Evolutionary conservation across 1,140 invertebrate genomes (phyloP).

Genomic region (Heterodera schachtii): DNA sequence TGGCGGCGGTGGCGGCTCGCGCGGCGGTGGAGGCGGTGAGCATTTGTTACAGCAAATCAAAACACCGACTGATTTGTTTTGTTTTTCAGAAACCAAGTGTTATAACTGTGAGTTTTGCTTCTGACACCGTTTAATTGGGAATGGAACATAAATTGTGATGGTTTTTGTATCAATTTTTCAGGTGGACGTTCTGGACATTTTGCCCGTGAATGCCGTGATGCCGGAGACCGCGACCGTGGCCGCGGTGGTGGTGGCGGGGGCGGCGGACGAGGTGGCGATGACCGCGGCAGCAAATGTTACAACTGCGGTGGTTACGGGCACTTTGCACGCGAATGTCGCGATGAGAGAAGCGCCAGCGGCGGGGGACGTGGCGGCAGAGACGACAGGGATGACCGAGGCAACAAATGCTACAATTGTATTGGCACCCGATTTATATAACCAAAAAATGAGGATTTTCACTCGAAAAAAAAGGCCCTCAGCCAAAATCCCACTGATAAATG

Average conservation of each 20-base stretch:
- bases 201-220: conserved; percentile 13
- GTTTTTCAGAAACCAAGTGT: conserved; percentile 18
- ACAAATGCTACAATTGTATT: conserved; percentile 29
- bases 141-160: no score
- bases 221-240: conserved; percentile 3
- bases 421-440: neutral
- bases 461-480: no score
- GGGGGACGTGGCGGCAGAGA: conserved; percentile 10
- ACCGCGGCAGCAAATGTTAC: conserved; percentile 13
- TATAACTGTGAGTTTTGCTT: conserved; percentile 13
- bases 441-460: neutral
- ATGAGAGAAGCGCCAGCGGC: neutral
- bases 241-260: conserved; percentile 18
- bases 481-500: no score
- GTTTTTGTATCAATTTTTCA: neutral
- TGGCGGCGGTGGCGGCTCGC: conserved; percentile 14
- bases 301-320: conserved; percentile 23
- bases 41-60: neutral
- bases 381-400: conserved; percentile 10
- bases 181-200: conserved; percentile 19
- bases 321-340: conserved; percentile 25
- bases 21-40: neutral
- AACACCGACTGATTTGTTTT: neutral
- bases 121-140: no score
- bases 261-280: conserved; percentile 17